A percentile compares a stretch with the other conserved stretches of the same genome.
Evolutionary conservation across 1,140 invertebrate species (phyloP).

Genomic region (Drosophila nigromelanica): DNA sequence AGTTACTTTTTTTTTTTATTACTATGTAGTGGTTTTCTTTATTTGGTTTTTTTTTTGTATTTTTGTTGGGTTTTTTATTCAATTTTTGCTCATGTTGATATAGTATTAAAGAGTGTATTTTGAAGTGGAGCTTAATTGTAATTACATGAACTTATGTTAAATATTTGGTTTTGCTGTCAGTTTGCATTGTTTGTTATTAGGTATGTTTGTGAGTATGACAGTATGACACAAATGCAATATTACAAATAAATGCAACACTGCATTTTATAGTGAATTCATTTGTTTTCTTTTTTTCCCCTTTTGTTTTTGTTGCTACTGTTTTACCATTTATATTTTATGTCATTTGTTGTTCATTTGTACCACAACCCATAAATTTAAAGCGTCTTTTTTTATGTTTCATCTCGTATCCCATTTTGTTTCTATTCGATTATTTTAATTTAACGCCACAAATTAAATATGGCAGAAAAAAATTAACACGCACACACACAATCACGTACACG

Average conservation of each 20-base stretch:
- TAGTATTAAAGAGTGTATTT: constrained; percentile 24
- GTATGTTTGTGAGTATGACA: constrained; percentile 41
- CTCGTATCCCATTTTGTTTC: constrained; percentile 7
- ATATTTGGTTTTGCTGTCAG: constrained; percentile 52
- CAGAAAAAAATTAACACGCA: constrained; percentile 47
- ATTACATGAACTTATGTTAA: constrained; percentile 68
- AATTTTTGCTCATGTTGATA: constrained; percentile 12
- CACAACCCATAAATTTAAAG: constrained; percentile 58
- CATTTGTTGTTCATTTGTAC: constrained; percentile 27
- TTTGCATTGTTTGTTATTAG: constrained; percentile 58
- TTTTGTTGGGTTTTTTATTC: constrained; percentile 18
- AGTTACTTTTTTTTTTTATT: constrained; percentile 23
- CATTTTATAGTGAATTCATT: constrained; percentile 17
- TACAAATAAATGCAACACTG: constrained; percentile 39
- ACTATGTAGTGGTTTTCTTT: constrained; percentile 31
- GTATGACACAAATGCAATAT: constrained; percentile 47
- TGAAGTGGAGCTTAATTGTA: constrained; percentile 61
- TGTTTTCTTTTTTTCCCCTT: background rate
- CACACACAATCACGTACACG: constrained; percentile 16
- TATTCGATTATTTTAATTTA: constrained; percentile 60
- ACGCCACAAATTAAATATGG: constrained; percentile 69
- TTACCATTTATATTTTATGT: constrained; percentile 3
- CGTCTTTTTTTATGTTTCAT: constrained; percentile 11
- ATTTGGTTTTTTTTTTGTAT: constrained; percentile 4
- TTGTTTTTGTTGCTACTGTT: constrained; percentile 8